phyloP scores from a whole-genome alignment of 2,113 vertebrate genomes.

The Recurvirostra avosetta region DNA sequence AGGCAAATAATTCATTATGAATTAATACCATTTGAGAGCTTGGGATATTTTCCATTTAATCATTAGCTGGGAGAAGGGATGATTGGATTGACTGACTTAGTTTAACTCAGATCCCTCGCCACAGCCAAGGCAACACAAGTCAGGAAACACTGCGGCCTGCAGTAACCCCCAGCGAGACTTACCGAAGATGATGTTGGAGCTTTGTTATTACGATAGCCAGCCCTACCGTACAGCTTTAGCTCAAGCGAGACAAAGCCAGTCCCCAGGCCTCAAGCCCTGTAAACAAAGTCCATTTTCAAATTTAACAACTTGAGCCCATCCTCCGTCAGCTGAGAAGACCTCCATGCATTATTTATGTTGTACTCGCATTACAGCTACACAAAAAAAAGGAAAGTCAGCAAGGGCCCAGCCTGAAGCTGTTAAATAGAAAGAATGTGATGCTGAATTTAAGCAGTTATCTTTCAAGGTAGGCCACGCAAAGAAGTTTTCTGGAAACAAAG shows the following conservation, averaged over 20 bases:
- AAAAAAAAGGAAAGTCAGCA: not conserved
- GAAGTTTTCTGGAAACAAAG: conserved; percentile 45
- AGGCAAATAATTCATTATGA: conserved; percentile 34
- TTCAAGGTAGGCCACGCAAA: not conserved
- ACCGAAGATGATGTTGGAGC: not conserved
- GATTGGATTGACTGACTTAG: not conserved
- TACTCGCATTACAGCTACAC: conserved; percentile 12
- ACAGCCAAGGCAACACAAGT: not conserved
- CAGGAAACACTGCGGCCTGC: rapidly evolving
- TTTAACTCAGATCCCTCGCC: not conserved
- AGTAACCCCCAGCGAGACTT: not conserved
- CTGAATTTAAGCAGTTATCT: not conserved
- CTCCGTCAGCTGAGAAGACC: not conserved
- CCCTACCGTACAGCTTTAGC: not conserved
- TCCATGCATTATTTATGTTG: not conserved
- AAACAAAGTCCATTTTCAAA: conserved; percentile 19
- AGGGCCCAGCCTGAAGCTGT: not conserved
- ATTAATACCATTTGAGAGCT: conserved; percentile 22
- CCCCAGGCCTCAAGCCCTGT: not conserved
- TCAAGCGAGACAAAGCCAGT: not conserved
- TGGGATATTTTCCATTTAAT: conserved; percentile 30
- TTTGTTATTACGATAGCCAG: not conserved
- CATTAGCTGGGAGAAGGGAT: not conserved
- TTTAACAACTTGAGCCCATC: not conserved
- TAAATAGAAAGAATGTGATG: not conserved